Base-by-base conservation (phyloP, 2,797 vertebrate genomes). In the Salarias fasciatus region DNA sequence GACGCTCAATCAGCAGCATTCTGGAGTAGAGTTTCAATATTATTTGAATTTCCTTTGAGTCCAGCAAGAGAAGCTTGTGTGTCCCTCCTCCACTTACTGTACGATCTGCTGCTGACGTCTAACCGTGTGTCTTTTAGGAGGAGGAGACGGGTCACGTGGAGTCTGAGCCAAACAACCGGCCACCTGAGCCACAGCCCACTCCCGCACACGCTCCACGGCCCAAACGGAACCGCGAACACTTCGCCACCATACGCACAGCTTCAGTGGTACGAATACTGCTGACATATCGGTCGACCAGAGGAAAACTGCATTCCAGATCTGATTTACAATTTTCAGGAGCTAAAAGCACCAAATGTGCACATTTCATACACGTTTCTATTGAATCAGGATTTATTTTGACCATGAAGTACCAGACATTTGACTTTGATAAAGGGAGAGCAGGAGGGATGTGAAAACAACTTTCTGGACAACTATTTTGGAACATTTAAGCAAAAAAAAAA, bases 201-300 rank as follows among this genome's bases (percentile, higher is more conserved):
- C 93, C 96, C 47, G 83, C 85, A 63, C 95, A 97, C 77, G 94
- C 95, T 4, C 95, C 96, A 68, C 94, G 95, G 78, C 96, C 96
- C 69, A 95, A 94, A 86, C 95, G 97, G 75, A 99, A 99, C 86
- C 91, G 98, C 62, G 97, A 99, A 92, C 97, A 99, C 90, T 99
- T 99, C 91, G 97, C 97, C 84, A 99, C 98, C 29, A 99, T 99
- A 90, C 95, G 98, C 86, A 99, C 98, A 69, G 97, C 94, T 11
- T 99, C 98, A 38, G 93, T 98, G 95, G 98, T 99, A 93, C 69
- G 87, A 80, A 61, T 1, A 9, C 29, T 37, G 13, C 58, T 42
- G 10, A 29, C 52, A 1, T 55, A 24, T 44, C 9, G 3, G 24
- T 35, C 9, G 33, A 35, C 9, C 33, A 35, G 9, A 35, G 6